Conservation (phyloP, 2,797 vertebrate genomes). For the Propithecus perrieri region DNA sequence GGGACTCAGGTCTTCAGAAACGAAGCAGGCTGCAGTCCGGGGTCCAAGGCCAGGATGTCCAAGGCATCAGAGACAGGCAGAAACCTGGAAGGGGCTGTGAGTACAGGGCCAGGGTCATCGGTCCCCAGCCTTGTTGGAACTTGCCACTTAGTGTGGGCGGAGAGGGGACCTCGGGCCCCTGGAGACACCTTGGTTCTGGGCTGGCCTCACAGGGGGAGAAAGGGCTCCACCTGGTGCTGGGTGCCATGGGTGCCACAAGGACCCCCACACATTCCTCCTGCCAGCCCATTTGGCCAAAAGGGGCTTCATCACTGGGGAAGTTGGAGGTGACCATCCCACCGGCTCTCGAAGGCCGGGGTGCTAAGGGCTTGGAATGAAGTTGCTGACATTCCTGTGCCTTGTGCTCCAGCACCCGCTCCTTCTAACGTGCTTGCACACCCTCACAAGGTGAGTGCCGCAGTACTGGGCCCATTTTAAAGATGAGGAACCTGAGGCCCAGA, state of each 20-base stretch:
- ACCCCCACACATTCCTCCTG: neutral
- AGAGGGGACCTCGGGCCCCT: neutral
- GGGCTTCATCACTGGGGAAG: accelerated
- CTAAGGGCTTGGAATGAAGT: neutral
- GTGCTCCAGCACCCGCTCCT: neutral
- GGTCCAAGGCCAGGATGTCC: neutral
- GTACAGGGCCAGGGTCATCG: neutral
- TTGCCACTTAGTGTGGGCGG: accelerated
- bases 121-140: accelerated
- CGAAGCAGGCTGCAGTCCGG: accelerated
- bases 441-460: neutral
- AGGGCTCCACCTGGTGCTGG: no score
- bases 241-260: neutral
- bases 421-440: no score
- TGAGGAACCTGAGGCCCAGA: neutral
- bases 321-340: neutral
- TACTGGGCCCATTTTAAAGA: neutral
- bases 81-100: neutral
- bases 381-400: neutral
- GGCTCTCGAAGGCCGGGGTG: neutral
- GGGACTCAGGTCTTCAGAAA: neutral
- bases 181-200: neutral
- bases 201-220: neutral
- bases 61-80: neutral
- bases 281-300: neutral